phyloP scores from a whole-genome alignment of 37 sponge, comb jelly and placozoan genomes.

The Aphrocallistes beatrix region DNA sequence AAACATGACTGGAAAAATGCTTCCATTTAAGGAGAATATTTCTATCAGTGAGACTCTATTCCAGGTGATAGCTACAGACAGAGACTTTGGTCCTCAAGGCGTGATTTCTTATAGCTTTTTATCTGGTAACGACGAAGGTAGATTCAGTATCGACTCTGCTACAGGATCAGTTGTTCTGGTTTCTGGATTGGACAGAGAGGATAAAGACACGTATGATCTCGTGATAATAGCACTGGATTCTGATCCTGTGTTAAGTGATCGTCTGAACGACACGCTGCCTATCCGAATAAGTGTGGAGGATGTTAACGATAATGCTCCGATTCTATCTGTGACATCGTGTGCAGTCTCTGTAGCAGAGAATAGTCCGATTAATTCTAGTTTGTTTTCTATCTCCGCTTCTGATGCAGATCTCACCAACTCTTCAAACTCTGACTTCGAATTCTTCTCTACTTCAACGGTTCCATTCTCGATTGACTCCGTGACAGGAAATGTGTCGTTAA shows the following conservation, averaged over 20 bases:
- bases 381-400: not conserved
- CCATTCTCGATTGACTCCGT: not conserved
- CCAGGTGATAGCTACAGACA: conserved; percentile 1
- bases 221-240: not conserved
- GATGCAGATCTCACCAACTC: not conserved
- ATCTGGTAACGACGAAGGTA: conserved; percentile 5
- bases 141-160: not conserved
- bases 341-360: not conserved
- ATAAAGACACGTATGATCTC: not conserved
- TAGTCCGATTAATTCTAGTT: not conserved
- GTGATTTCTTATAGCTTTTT: not conserved
- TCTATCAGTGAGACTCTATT: not conserved
- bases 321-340: not conserved
- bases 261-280: not conserved
- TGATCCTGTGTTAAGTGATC: not conserved
- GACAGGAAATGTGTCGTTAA: not conserved
- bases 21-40: not conserved
- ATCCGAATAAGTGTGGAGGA: not conserved
- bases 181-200: conserved; percentile 11
- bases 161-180: not conserved
- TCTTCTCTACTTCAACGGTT: not conserved
- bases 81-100: conserved; percentile 18
- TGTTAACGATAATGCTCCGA: conserved; percentile 20
- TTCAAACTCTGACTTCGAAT: not conserved
- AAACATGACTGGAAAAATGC: not conserved